Base-by-base conservation (phyloP, 2,113 vertebrate species). In the Mormyrus lacerda region DNA sequence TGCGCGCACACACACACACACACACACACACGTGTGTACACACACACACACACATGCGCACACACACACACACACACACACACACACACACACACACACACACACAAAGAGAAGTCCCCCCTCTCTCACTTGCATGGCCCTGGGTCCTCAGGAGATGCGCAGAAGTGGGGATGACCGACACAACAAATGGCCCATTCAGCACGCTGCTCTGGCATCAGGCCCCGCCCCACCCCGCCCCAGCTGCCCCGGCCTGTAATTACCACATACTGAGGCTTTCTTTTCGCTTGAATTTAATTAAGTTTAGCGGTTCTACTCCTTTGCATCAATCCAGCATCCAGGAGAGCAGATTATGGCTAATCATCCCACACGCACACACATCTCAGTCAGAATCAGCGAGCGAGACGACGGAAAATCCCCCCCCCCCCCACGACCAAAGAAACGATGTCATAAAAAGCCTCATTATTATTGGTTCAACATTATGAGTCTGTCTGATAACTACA, bases 171-270 rank as follows among this genome's bases (percentile, higher is more conserved):
- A 6, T 84, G 82, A 47, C 21, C 47, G 82, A 84, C 44, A 47
- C 19, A 83, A 47, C 82, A 47, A 84, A 84, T 35, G 73, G 15
- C 4, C 69, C 73, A 76, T 1, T 61, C 21, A 61, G 55, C 55
- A 61, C 24, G 53, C 53, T n/a, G 7, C 55, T n/a, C 55, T n/a
- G 55, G 21, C 87, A 65, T 50, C 89, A 89, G 51, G 89, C 88
- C 31, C 45, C 89, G 35, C 82, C 88, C 90, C 90, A 87, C 89
- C 47, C 15, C 2, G 27, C 87, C 90, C 89, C 90, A 91, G 0
- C 76, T 89, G 89, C 91, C 11, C 82, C 92, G 10, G 53, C 53
- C 87, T 87, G 51, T 87, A 87, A 65, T 87, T 45, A 87, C 51
- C 19, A 58, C 86, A 87, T 58, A 87, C 19, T 65, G 87, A 87